Percentiles rank a stretch among this genome's conserved stretches.
These are phyloP conservation scores for Bembecia ichneumoniformis DNA, from an alignment of 2,888 invertebrate genomes.

Conservation along the genomic window DNA sequence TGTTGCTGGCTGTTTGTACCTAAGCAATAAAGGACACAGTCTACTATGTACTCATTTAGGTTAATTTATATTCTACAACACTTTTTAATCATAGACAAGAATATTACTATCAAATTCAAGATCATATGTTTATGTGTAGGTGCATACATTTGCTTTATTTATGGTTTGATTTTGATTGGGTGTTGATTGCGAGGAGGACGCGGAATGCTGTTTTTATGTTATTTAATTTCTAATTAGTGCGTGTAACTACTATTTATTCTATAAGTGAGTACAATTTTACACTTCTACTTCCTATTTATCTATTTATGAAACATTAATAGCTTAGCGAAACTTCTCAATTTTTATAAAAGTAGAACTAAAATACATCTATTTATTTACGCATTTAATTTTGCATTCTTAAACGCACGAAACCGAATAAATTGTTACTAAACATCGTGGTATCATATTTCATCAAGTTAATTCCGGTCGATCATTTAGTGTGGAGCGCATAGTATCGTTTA, in stretches of 20 bases:
- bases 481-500: constrained; percentile 53
- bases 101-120: constrained; percentile 16
- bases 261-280: constrained; percentile 37
- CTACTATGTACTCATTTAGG: too few species aligned
- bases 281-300: neutral
- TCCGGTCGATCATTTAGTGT: constrained; percentile 18
- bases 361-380: constrained; percentile 24
- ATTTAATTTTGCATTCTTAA: constrained; percentile 38
- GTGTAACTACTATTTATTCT: constrained; percentile 32
- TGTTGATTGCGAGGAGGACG: constrained; percentile 58
- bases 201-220: constrained; percentile 66
- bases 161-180: constrained; percentile 51
- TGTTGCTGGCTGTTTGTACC: too few species aligned
- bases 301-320: neutral
- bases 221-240: constrained; percentile 52
- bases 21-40: too few species aligned
- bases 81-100: neutral
- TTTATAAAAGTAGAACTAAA: neutral
- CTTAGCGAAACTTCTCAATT: neutral
- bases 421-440: constrained; percentile 16
- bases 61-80: too few species aligned
- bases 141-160: constrained; percentile 41
- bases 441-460: constrained; percentile 15
- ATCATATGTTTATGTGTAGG: constrained; percentile 68
- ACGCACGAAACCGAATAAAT: too few species aligned